A percentile compares a stretch with the other conserved stretches of the same genome.
phyloP scores from a whole-genome alignment of 2,888 invertebrate genomes.

The Heliconius aoede region DNA sequence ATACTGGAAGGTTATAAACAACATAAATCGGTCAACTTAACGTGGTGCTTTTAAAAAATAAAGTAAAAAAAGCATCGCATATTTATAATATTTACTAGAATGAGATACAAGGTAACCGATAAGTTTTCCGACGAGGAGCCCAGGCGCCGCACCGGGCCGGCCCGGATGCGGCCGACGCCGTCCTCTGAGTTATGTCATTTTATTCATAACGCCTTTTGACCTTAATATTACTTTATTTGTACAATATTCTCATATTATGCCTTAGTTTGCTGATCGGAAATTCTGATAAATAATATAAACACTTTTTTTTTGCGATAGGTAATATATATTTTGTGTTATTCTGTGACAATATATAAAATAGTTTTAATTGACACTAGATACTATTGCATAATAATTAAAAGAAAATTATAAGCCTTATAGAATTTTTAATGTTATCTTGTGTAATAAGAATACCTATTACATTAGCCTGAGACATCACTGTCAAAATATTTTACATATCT shows the following conservation, averaged over 20 bases:
- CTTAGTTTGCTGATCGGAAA: constrained; percentile 11
- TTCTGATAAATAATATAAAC: neutral
- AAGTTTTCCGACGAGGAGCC: constrained; percentile 34
- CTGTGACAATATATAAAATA: neutral
- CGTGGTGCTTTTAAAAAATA: constrained; percentile 2
- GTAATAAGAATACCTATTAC: neutral
- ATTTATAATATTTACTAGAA: constrained; percentile 13
- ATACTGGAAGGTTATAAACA: neutral
- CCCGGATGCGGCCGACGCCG: constrained; percentile 53
- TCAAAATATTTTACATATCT: constrained; percentile 14
- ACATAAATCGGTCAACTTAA: constrained; percentile 1
- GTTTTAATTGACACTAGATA: neutral
- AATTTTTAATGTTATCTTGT: neutral
- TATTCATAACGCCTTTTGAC: constrained; percentile 63
- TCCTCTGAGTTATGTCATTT: constrained; percentile 70
- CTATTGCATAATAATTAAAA: neutral
- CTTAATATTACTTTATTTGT: constrained; percentile 52
- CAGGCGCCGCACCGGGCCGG: constrained; percentile 55
- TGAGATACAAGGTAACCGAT: constrained; percentile 18
- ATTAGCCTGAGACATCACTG: neutral
- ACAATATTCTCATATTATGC: constrained; percentile 22
- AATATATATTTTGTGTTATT: neutral
- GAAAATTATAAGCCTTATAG: neutral
- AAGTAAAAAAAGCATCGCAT: constrained; percentile 15
- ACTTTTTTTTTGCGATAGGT: neutral